Conservation (phyloP, 2,888 invertebrate species). For the Cheiracanthium punctorium region DNA sequence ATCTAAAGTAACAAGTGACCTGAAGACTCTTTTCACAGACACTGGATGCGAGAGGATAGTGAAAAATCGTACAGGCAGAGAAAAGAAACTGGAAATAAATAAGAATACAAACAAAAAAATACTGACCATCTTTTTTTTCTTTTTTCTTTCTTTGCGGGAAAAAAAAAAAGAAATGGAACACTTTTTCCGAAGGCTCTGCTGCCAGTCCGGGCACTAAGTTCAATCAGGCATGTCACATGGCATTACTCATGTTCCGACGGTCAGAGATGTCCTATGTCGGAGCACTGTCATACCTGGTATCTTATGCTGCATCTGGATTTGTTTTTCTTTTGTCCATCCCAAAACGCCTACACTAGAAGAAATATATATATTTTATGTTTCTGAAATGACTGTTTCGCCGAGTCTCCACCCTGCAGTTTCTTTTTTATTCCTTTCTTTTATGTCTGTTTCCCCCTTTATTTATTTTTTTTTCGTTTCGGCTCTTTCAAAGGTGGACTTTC, state of each 20-base stretch:
- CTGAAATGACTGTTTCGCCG: neutral
- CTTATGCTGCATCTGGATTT: conserved; percentile 58
- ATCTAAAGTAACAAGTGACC: conserved; percentile 64
- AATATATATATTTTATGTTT: conserved; percentile 12
- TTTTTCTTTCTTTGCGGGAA: conserved; percentile 32
- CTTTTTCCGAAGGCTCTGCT: conserved; percentile 40
- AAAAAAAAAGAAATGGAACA: conserved; percentile 52
- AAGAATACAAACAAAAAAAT: conserved; percentile 36
- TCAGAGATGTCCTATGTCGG: conserved; percentile 52
- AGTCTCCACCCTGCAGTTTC: neutral
- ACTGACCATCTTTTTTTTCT: conserved; percentile 49
- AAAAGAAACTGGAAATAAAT: conserved; percentile 5
- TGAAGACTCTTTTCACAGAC: conserved; percentile 56
- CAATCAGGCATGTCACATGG: conserved; percentile 69
- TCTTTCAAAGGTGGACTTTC: neutral
- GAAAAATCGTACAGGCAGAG: neutral
- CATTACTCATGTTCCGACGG: conserved; percentile 68
- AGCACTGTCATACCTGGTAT: conserved; percentile 56
- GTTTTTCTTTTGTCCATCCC: conserved; percentile 16
- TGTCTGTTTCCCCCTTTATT: neutral
- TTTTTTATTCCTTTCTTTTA: neutral
- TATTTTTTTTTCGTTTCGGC: neutral
- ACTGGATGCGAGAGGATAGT: conserved; percentile 23
- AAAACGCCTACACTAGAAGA: neutral
- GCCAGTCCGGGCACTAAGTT: conserved; percentile 62